Conservation (phyloP, 2,797 vertebrate genomes). For the Champsocephalus esox region DNA sequence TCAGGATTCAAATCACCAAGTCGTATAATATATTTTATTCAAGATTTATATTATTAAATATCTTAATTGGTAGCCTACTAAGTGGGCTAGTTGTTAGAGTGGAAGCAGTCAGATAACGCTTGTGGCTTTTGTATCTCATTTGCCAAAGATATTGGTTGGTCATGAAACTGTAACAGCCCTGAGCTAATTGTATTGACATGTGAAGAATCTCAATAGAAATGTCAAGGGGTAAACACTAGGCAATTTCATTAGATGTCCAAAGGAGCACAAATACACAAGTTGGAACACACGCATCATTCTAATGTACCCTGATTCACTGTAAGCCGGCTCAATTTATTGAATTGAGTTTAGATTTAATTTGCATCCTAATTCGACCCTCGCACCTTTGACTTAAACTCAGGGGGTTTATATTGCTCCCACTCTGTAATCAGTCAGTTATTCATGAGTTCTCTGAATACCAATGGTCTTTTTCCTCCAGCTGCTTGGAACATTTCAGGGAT, state of each 20-base stretch:
- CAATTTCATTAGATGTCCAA: slow-evolving; percentile 23
- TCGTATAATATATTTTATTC: not conserved
- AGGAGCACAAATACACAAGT: slow-evolving; percentile 14
- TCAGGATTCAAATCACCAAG: not conserved
- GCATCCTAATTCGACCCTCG: slow-evolving; percentile 65
- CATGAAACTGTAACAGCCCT: slow-evolving; percentile 14
- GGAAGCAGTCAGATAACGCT: not conserved
- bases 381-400: slow-evolving; percentile 42
- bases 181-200: slow-evolving; percentile 4
- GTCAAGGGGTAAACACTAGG: slow-evolving; percentile 2
- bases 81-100: not conserved
- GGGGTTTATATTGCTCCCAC: slow-evolving; percentile 44
- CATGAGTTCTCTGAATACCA: slow-evolving; percentile 41
- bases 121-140: not conserved
- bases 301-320: slow-evolving; percentile 47
- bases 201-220: slow-evolving; percentile 29
- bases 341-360: slow-evolving; percentile 64
- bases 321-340: slow-evolving; percentile 54
- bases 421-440: slow-evolving; percentile 58
- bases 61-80: not conserved
- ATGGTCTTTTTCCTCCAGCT: slow-evolving; percentile 30
- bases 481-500: slow-evolving; percentile 20
- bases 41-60: too few species aligned
- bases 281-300: slow-evolving; percentile 31
- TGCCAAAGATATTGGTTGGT: not conserved